Conservation (phyloP, 2,888 invertebrate genomes). For the Drosophila leonis region DNA sequence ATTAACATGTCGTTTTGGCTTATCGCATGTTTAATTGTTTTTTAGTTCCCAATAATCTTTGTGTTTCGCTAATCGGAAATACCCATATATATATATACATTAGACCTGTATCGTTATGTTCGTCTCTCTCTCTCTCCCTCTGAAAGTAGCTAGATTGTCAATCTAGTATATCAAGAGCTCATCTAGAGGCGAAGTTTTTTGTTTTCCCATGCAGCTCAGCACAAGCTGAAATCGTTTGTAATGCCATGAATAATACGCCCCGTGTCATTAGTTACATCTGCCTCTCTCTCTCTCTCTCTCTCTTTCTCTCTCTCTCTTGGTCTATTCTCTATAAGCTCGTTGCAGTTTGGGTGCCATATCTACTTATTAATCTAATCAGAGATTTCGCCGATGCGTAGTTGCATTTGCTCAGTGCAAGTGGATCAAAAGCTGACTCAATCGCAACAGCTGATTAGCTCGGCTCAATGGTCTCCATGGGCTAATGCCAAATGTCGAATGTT, state of each 20-base stretch:
- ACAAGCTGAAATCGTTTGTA: neutral
- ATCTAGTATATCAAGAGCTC: neutral
- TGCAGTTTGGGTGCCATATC: neutral
- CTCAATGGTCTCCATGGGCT: neutral
- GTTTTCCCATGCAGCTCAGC: neutral
- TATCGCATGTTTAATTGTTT: neutral
- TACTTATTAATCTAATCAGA: slow-evolving; percentile 28
- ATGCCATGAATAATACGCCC: neutral
- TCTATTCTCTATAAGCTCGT: neutral
- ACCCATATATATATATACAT: neutral
- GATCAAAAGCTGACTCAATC: slow-evolving; percentile 21
- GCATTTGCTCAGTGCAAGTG: slow-evolving; percentile 14
- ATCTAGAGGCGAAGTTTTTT: neutral
- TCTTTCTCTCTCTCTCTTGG: neutral
- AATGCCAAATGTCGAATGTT: slow-evolving; percentile 2
- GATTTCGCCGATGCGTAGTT: slow-evolving; percentile 30
- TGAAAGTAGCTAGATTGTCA: neutral
- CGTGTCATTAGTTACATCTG: neutral
- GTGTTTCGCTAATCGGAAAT: neutral
- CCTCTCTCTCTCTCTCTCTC: neutral
- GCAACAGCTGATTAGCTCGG: slow-evolving; percentile 26
- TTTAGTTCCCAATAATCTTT: neutral
- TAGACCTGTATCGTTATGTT: neutral
- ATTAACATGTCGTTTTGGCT: neutral
- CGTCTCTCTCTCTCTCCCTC: neutral